Conservation (phyloP, 1,140 invertebrate species). For the Drosophila ironensis region DNA sequence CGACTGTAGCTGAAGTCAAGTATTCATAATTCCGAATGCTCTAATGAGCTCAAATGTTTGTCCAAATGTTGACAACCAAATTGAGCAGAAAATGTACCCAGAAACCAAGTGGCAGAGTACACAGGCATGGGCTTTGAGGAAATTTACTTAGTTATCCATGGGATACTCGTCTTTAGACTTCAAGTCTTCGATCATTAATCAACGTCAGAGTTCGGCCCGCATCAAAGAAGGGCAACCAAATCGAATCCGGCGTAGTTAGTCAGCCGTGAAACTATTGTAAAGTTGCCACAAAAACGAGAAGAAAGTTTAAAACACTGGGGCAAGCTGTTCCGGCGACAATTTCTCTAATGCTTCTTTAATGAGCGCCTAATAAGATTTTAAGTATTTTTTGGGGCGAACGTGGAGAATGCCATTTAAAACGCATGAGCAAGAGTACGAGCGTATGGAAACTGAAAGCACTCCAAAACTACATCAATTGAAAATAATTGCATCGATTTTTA, state of each 20-base stretch:
- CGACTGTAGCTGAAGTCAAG: slow-evolving; percentile 34
- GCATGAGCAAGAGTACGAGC: too few species aligned
- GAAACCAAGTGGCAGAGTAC: not conserved
- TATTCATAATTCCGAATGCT: slow-evolving; percentile 66
- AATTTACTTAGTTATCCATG: slow-evolving; percentile 17
- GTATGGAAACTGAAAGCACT: not conserved
- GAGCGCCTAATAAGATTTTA: slow-evolving; percentile 2
- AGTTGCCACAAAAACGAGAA: slow-evolving; percentile 8
- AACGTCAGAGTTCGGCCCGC: slow-evolving; percentile 39
- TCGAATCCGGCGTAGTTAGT: slow-evolving; percentile 22
- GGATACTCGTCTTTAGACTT: slow-evolving; percentile 1
- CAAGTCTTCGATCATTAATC: slow-evolving; percentile 50
- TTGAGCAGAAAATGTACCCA: slow-evolving; percentile 65
- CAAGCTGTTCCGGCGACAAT: slow-evolving; percentile 1
- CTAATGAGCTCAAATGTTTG: slow-evolving; percentile 74
- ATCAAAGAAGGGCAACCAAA: slow-evolving; percentile 34
- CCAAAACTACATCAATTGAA: not conserved
- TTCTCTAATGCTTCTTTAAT: slow-evolving; percentile 53
- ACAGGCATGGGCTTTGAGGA: not conserved
- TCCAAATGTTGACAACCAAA: slow-evolving; percentile 70
- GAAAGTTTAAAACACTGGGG: slow-evolving; percentile 19
- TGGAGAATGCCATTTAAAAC: not conserved
- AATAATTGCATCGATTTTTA: slow-evolving; percentile 43
- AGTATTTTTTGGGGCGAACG: not conserved
- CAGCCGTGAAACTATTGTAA: slow-evolving; percentile 34